These are phyloP conservation scores for Coryphaenoides rupestris DNA, from an alignment of 2,113 vertebrate species.

Conservation along the genomic window DNA sequence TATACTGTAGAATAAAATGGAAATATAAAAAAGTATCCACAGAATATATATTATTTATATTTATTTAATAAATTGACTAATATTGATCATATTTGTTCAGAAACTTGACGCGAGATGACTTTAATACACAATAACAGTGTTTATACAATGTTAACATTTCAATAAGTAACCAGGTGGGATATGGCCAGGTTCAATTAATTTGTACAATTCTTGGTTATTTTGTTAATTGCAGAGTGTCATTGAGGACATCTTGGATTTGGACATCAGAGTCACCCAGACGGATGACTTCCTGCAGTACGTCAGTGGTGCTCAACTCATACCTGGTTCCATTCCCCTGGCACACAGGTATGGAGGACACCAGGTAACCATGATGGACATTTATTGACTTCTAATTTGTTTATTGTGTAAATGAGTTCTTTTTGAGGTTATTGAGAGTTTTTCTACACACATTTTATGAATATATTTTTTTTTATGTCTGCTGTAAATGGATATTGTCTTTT, in stretches of 20 bases:
- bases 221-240: conserved; percentile 68
- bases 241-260: conserved; percentile 77
- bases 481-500: neutral
- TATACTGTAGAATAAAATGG: too few relatives aligned
- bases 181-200: too few relatives aligned
- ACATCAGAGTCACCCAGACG: conserved; percentile 60
- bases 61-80: neutral
- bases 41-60: too few relatives aligned
- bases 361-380: conserved; percentile 63
- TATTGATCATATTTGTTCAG: too few relatives aligned
- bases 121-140: too few relatives aligned
- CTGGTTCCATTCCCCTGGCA: conserved; percentile 71
- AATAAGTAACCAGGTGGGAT: too few relatives aligned
- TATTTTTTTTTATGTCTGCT: neutral
- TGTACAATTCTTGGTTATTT: too few relatives aligned
- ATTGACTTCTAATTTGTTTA: neutral
- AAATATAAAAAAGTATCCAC: too few relatives aligned
- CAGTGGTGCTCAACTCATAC: conserved; percentile 67
- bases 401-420: neutral
- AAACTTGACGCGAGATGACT: too few relatives aligned
- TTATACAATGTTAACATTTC: too few relatives aligned
- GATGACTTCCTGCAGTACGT: conserved; percentile 72
- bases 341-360: conserved; percentile 83
- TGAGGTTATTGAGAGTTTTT: too few relatives aligned
- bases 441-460: neutral